A percentile compares a stretch with the other conserved stretches of the same genome.
phyloP scores from a whole-genome alignment of 2,888 invertebrate genomes.

The Zygogramma bicolorata region DNA sequence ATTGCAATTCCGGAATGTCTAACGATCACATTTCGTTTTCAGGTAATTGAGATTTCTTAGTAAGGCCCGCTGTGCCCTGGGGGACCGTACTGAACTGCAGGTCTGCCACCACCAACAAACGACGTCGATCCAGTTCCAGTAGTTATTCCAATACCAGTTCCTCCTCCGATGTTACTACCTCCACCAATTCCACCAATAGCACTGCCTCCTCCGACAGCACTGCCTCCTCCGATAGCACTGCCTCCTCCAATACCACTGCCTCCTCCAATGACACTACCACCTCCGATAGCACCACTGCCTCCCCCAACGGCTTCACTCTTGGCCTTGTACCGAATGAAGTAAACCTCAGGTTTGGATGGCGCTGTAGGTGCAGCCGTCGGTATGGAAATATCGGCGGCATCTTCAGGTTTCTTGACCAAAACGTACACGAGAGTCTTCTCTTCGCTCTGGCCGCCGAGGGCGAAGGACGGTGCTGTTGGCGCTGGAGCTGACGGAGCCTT shows the following conservation, averaged over 20 bases:
- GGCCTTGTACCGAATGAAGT: conserved; percentile 89
- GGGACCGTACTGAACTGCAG: conserved; percentile 61
- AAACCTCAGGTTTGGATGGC: conserved; percentile 90
- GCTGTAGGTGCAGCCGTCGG: conserved; percentile 85
- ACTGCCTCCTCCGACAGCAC: conserved; percentile 13
- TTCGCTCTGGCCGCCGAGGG: conserved; percentile 83
- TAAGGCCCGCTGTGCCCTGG: conserved; percentile 65
- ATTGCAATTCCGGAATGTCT: conserved; percentile 7
- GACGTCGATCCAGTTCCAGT: conserved; percentile 27
- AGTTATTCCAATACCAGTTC: conserved; percentile 16
- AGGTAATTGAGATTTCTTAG: conserved; percentile 44
- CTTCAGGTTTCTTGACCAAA: conserved; percentile 86
- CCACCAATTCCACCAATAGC: conserved; percentile 8
- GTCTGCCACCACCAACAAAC: conserved; percentile 63
- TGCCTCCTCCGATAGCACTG: background rate
- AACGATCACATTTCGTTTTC: conserved; percentile 37
- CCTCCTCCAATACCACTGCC: conserved; percentile 26
- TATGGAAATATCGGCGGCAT: conserved; percentile 78
- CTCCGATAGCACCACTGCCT: conserved; percentile 36
- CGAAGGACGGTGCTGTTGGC: conserved; percentile 81
- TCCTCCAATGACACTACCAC: conserved; percentile 48
- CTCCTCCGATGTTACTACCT: conserved; percentile 9
- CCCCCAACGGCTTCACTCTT: conserved; percentile 66
- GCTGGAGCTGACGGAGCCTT: conserved; percentile 73
- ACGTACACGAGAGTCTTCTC: conserved; percentile 91